Base-by-base conservation (phyloP, 2,888 invertebrate genomes). In the Furcula furcula region DNA sequence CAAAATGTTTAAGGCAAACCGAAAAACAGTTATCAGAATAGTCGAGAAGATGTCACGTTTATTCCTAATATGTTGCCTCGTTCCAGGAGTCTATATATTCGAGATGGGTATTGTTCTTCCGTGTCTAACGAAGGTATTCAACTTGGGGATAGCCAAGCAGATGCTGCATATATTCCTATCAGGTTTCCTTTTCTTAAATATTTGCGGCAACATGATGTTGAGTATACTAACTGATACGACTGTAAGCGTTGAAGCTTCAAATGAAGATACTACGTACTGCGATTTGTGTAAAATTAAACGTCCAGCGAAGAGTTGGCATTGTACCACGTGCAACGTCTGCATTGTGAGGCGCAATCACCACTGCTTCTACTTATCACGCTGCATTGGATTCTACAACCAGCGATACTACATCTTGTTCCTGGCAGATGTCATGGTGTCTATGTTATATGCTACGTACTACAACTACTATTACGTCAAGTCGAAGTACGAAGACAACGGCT, bases 271-370 rank as follows among this genome's bases (percentile, higher is more conserved):
- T 1, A 47, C 89, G 36, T 93, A 93, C 64, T 98, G 98, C 73
- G 74, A 91, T 0, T 65, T 80, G 0, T 98, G 98, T 72, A 93
- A 94, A 56, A 79, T 90, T 9, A 36, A 91, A 2, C 90, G 91
- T 2, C 95, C 95, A 0, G 93, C 93, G 1, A 90, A 95, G 21
- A 92, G 96, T 1, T 96, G 95, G 92, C 98, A 98, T 67, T 98
- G 98, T 63, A 87, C 86, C 19, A 89, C 83, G 0, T 98, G 98
- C 75, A 90, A 94, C 29, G 85, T 89, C 0, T 98, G 98, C 67
- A 93, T 98, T 31, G 63, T 94, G 2, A 93, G 93, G 59, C 87
- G 97, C 41, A 97, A 96, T 63, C 96, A 95, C 73, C 94, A 95
- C 65, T 95, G 97, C 66, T 91, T 93, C 41, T 96, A 97, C 73